Conservation (phyloP, 2,113 vertebrate species). For the Toxostoma redivivum region DNA sequence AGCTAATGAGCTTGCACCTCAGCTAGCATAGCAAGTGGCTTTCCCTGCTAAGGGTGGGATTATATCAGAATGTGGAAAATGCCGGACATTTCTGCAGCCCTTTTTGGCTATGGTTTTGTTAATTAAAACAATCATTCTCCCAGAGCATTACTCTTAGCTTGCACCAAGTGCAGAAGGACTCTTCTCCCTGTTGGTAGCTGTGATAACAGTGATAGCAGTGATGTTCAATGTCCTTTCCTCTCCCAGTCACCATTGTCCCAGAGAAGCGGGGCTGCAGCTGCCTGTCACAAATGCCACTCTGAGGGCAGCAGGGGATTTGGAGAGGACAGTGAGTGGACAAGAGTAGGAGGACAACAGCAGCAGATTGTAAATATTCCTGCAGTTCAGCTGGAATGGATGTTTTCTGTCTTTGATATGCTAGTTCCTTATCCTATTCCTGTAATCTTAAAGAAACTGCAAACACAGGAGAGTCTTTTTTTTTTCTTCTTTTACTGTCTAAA, state of each 20-base stretch:
- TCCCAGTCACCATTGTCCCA: accelerated
- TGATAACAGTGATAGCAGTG: neutral
- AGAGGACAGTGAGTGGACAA: neutral
- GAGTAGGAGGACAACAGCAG: neutral
- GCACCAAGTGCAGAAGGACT: neutral
- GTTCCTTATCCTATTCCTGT: neutral
- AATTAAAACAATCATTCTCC: neutral
- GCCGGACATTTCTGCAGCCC: neutral
- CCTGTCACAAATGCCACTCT: neutral
- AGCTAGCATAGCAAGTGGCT: neutral
- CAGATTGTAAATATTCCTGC: neutral
- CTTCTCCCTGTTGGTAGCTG: neutral
- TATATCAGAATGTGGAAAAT: neutral
- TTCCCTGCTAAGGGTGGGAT: neutral
- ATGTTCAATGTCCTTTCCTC: neutral
- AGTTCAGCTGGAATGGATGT: neutral
- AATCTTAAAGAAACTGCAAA: neutral
- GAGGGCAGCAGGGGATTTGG: neutral
- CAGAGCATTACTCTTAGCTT: neutral
- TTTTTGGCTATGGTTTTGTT: neutral
- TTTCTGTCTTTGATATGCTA: neutral
- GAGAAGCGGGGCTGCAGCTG: neutral
- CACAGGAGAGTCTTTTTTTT: neutral
- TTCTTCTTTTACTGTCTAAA: neutral
- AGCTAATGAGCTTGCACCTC: neutral